Conservation (phyloP, 2,888 invertebrate genomes). For the Hofmannophila pseudospretella region DNA sequence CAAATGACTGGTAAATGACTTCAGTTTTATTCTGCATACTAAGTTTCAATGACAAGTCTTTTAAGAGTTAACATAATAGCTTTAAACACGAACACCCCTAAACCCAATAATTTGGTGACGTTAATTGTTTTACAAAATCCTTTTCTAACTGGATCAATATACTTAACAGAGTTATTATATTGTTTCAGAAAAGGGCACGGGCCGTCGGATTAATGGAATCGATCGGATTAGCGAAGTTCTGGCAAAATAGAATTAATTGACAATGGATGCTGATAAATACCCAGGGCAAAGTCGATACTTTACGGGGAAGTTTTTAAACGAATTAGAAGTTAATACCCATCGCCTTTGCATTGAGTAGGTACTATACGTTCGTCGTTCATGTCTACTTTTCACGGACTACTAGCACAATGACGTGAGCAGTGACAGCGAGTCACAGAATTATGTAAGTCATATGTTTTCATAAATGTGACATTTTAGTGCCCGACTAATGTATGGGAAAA, state of each 20-base stretch:
- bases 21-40: too few species aligned
- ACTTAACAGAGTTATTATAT: conserved; percentile 63
- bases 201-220: conserved; percentile 44
- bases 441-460: too few species aligned
- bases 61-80: conserved; percentile 2
- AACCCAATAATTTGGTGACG: conserved; percentile 13
- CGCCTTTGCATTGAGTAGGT: too few species aligned
- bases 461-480: too few species aligned
- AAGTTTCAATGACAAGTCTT: too few species aligned
- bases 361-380: too few species aligned
- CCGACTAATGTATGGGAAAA: too few species aligned
- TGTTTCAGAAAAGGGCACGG: conserved; percentile 42
- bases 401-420: too few species aligned
- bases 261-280: conserved; percentile 32
- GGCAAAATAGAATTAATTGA: conserved; percentile 66
- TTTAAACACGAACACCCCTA: background rate
- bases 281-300: conserved; percentile 5
- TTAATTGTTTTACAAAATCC: conserved; percentile 16
- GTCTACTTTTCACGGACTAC: too few species aligned
- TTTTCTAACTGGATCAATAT: conserved; percentile 58
- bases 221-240: conserved; percentile 68
- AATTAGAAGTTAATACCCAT: background rate
- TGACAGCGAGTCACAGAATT: too few species aligned
- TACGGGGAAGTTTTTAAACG: background rate
- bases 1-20: too few species aligned